These are phyloP conservation scores for Solenopsis fugax DNA, from an alignment of 1,140 invertebrate genomes.

Conservation along the genomic window DNA sequence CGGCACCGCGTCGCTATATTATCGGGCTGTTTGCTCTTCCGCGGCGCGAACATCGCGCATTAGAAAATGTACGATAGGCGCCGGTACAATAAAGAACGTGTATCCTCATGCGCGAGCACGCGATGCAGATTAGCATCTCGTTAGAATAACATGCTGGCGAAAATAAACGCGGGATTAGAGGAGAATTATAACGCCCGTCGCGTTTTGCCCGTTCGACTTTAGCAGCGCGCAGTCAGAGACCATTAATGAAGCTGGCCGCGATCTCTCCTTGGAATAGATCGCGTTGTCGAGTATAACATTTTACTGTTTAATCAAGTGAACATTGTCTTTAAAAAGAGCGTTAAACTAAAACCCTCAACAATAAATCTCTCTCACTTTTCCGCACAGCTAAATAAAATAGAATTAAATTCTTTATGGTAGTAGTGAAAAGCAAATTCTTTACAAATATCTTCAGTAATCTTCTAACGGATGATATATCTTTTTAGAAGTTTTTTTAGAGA, in stretches of 20 bases:
- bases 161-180: conserved; percentile 26
- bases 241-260: background rate
- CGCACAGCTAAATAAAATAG: too few species aligned
- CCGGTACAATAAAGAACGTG: conserved; percentile 63
- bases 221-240: background rate
- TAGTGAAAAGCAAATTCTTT: too few species aligned
- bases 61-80: conserved; percentile 39
- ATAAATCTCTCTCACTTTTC: too few species aligned
- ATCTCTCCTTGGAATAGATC: background rate
- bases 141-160: conserved; percentile 39
- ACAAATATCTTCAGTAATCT: too few species aligned
- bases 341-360: background rate
- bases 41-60: conserved; percentile 51
- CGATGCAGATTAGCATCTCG: conserved; percentile 50
- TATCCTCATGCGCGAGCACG: conserved; percentile 10
- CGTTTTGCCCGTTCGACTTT: background rate
- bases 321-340: background rate
- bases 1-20: conserved; percentile 60
- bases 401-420: too few species aligned
- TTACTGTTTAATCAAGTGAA: background rate
- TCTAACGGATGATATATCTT: too few species aligned
- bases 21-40: conserved; percentile 63
- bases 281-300: background rate
- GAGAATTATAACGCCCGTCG: conserved; percentile 42
- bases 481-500: too few species aligned